A percentile compares a stretch with the other conserved stretches of the same genome.
These are phyloP conservation scores for Epistrophella euchroma DNA, from an alignment of 2,888 invertebrate genomes.

Conservation along the genomic window DNA sequence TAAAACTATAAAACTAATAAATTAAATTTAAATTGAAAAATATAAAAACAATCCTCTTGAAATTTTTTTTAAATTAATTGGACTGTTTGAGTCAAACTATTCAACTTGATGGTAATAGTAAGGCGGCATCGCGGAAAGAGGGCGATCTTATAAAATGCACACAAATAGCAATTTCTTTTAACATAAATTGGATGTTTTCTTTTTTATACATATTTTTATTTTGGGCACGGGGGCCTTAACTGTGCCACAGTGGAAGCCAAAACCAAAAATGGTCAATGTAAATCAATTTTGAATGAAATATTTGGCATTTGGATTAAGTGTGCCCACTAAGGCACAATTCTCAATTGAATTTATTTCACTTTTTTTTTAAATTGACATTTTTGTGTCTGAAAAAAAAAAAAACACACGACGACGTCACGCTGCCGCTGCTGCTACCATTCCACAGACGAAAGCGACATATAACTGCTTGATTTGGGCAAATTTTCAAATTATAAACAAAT, in stretches of 20 bases:
- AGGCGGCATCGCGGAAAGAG: constrained; percentile 14
- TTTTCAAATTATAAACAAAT: constrained; percentile 61
- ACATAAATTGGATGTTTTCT: constrained; percentile 30
- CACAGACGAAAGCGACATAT: constrained; percentile 9
- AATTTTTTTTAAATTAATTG: constrained; percentile 62
- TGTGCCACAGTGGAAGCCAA: constrained; percentile 1
- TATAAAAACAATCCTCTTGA: constrained; percentile 26
- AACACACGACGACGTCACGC: neutral
- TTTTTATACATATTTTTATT: neutral
- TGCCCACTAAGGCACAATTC: constrained; percentile 32
- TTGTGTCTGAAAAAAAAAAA: neutral
- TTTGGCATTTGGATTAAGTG: constrained; percentile 70
- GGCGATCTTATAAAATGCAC: constrained; percentile 22
- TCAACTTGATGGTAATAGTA: constrained; percentile 1
- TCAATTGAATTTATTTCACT: constrained; percentile 34
- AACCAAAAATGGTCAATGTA: constrained; percentile 68
- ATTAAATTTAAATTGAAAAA: constrained; percentile 49
- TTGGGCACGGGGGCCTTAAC: neutral
- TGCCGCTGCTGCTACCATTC: neutral
- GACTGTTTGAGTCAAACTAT: constrained; percentile 12
- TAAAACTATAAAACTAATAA: constrained; percentile 47
- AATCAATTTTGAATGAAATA: constrained; percentile 70
- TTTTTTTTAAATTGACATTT: constrained; percentile 43
- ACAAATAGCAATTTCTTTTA: constrained; percentile 40
- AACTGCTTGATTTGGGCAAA: constrained; percentile 59